These are phyloP conservation scores for Oxyruncus cristatus DNA, from an alignment of 2,113 vertebrate species.

Conservation along the genomic window DNA sequence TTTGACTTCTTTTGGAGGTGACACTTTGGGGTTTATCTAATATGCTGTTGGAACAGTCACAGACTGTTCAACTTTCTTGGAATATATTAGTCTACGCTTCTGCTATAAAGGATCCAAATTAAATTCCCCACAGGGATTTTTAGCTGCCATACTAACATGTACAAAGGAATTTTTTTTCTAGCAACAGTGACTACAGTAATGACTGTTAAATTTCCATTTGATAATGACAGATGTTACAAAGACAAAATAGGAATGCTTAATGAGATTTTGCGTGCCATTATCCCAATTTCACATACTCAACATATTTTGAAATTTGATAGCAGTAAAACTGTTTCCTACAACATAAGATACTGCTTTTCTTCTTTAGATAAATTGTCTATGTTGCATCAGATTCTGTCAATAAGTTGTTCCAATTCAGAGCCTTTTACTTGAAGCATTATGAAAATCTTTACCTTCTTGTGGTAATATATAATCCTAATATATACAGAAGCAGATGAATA, in stretches of 20 bases:
- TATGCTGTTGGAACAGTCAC: neutral
- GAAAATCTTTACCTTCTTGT: neutral
- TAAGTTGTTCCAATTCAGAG: neutral
- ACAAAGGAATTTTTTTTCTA: neutral
- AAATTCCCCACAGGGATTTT: constrained; percentile 46
- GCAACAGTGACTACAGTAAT: neutral
- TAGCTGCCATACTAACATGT: constrained; percentile 17
- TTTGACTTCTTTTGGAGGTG: neutral
- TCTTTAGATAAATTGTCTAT: neutral
- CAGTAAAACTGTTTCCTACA: neutral
- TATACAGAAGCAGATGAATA: neutral
- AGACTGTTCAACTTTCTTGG: constrained; percentile 25
- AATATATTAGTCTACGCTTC: constrained; percentile 12
- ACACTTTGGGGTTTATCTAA: neutral
- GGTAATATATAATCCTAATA: neutral
- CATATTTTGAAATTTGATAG: neutral
- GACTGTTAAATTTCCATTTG: constrained; percentile 29
- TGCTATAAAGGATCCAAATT: constrained; percentile 32
- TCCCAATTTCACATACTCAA: neutral
- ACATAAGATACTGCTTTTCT: neutral
- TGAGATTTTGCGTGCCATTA: neutral
- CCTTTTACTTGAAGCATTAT: neutral
- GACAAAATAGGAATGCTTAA: constrained; percentile 40
- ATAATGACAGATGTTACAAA: constrained; percentile 36
- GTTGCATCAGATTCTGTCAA: neutral